Percentiles rank a stretch among this genome's conserved stretches.
These are phyloP conservation scores for Drosophila willistoni DNA, from an alignment of 1,140 invertebrate genomes.

Conservation along the genomic window DNA sequence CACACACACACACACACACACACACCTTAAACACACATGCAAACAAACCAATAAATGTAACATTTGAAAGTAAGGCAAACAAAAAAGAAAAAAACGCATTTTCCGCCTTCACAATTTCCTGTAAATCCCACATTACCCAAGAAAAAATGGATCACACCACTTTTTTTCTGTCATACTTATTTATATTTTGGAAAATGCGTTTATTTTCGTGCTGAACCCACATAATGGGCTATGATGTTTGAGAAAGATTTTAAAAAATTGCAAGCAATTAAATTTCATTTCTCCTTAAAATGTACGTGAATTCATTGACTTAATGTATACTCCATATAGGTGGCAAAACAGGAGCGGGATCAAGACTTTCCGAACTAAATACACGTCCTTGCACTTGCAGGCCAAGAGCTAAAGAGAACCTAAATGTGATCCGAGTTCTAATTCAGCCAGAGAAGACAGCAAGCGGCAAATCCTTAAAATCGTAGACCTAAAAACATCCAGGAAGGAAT, in stretches of 20 bases:
- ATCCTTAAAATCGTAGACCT: no score
- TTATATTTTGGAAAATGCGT: neutral
- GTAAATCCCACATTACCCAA: neutral
- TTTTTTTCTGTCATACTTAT: neutral
- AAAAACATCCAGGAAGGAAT: no score
- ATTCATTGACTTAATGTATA: no score
- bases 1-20: neutral
- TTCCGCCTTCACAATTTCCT: neutral
- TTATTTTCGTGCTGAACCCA: neutral
- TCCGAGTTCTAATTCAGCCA: no score
- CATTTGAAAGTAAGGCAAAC: neutral
- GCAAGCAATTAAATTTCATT: constrained; percentile 2
- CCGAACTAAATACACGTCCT: no score
- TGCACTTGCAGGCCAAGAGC: no score
- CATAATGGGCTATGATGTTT: neutral
- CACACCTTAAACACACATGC: neutral
- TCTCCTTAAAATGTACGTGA: neutral
- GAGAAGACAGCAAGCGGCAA: no score
- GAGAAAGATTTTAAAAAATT: neutral
- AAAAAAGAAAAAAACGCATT: neutral
- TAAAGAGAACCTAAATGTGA: no score
- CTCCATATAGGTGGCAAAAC: no score
- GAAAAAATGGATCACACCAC: no score
- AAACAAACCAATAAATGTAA: neutral
- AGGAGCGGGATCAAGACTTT: no score